Percentiles rank a stretch among this genome's conserved stretches.
These are phyloP conservation scores for Deroptyus accipitrinus DNA, from an alignment of 2,113 vertebrate species.

Conservation along the genomic window DNA sequence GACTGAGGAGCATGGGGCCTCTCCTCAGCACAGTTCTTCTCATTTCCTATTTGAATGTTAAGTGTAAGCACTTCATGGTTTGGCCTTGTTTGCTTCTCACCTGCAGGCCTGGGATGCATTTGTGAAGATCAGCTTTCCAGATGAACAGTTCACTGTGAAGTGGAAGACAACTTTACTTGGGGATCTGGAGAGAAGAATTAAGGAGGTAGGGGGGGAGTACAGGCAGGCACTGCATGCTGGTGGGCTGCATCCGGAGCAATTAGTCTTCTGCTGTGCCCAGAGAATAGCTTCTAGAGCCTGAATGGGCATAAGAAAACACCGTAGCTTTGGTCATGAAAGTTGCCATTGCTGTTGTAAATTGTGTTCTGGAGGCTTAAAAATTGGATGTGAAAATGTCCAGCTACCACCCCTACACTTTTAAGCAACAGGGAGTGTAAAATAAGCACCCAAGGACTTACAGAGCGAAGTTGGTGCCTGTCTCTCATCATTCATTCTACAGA, in stretches of 20 bases:
- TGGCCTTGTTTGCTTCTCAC: not conserved
- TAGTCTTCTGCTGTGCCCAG: not conserved
- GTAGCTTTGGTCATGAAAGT: not conserved
- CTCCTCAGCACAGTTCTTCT: not conserved
- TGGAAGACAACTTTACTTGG: constrained; percentile 78
- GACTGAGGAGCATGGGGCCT: not conserved
- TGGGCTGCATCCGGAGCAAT: not conserved
- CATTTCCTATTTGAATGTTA: no score
- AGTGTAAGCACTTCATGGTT: not conserved
- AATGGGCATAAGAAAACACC: accelerated
- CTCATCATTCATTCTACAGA: not conserved
- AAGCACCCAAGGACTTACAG: not conserved
- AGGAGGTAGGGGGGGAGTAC: constrained; percentile 69
- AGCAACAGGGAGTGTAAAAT: not conserved
- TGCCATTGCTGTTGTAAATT: not conserved
- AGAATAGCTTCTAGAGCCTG: not conserved
- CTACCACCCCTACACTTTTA: not conserved
- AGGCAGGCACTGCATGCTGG: not conserved
- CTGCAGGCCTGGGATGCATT: constrained; percentile 82
- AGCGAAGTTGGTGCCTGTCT: not conserved
- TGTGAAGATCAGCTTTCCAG: constrained; percentile 77
- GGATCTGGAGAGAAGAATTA: constrained; percentile 82
- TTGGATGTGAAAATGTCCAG: not conserved
- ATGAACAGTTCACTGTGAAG: constrained; percentile 44
- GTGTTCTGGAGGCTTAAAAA: not conserved